Evolutionary conservation across 2,113 vertebrate species (phyloP), one percentile per base, ranked within the genome.

Genomic region (Phyllopteryx taeniolatus): DNA sequence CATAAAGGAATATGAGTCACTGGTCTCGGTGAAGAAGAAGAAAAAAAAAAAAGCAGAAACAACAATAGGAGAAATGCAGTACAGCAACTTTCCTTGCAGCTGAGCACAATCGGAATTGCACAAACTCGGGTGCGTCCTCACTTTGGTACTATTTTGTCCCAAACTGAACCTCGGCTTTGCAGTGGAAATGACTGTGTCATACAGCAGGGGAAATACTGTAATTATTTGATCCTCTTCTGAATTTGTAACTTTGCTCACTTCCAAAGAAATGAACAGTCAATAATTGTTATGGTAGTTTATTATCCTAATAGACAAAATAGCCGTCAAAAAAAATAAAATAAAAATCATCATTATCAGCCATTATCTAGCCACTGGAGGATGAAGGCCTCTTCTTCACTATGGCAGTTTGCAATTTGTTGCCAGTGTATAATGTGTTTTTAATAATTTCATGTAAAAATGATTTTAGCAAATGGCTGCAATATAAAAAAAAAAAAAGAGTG

Each of bases 11-110:
- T 33, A 27, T n/a, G 1, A 72, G 39, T 74, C 68, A 56, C 39
- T 75, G 60, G 13, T 66, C 13, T 47, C 13, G 22, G 43, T 66
- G 44, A 4, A 27, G 1, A 31, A 53, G 14, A 65, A 14, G 22
- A 63, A 63, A 5, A 63, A 61, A 42, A 8, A 42, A 11, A 81
- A 80, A 22, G 68, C 74, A 5, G 49, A 69, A 69, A 14, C 59
- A 69, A 12, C 51, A 68, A 19, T 63, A 59, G 8, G 31, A 66
- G 87, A 91, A 93, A 93, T 93, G 92, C 71, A 15, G 88, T 67
- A 0, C 12, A 67, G 57, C 79, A 47, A 77, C 88, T 85, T 85
- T 82, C 54, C 56, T 13, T 56, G 72, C 59, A 68, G 70, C 66
- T 8, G 75, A 78, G 27, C 11, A n/a, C 43, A 46, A 1, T 65